Evolutionary conservation across 2,888 invertebrate species (phyloP).

Genomic region (Nemurella pictetii): DNA sequence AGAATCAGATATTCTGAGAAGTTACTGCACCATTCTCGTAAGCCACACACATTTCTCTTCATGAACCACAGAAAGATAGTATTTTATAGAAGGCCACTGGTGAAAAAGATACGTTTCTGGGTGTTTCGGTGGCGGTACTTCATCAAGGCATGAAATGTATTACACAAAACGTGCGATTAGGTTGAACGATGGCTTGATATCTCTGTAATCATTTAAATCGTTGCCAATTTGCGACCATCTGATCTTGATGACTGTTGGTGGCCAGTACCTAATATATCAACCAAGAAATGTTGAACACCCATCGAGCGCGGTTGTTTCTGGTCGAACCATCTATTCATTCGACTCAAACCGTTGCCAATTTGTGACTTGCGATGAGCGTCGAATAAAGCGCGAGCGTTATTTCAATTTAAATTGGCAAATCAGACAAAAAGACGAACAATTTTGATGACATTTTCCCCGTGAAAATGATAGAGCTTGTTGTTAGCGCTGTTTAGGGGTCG

Average conservation of each 20-base stretch:
- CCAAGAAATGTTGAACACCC: too few species aligned
- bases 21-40: conserved; percentile 25
- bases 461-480: not conserved
- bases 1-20: conserved; percentile 31
- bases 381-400: too few species aligned
- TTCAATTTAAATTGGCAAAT: too few species aligned
- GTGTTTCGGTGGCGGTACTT: not conserved
- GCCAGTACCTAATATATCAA: too few species aligned
- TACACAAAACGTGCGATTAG: not conserved
- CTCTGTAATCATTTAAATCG: too few species aligned
- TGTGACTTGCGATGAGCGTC: too few species aligned
- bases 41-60: conserved; percentile 26
- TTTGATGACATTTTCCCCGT: not conserved
- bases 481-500: not conserved
- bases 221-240: too few species aligned
- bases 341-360: too few species aligned
- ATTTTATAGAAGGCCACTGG: not conserved
- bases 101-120: not conserved
- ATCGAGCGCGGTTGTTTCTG: too few species aligned
- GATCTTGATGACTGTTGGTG: too few species aligned
- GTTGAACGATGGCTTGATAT: too few species aligned
- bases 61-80: conserved; percentile 1
- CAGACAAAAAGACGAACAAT: not conserved
- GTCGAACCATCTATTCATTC: too few species aligned
- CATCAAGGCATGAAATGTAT: not conserved